These are phyloP conservation scores for Diorhabda sublineata DNA, from an alignment of 1,140 invertebrate species.

Conservation along the genomic window DNA sequence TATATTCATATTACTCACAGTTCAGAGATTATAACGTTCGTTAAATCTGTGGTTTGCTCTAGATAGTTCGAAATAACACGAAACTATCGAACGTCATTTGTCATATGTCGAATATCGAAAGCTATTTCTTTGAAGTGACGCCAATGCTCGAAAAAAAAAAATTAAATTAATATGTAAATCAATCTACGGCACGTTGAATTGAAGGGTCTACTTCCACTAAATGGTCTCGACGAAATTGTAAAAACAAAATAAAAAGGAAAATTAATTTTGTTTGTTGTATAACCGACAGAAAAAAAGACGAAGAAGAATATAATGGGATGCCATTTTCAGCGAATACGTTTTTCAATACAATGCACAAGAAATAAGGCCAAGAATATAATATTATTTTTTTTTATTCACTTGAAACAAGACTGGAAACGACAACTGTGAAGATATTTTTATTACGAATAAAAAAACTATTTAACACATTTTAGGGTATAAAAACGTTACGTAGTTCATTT, in stretches of 20 bases:
- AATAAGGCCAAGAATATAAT: neutral
- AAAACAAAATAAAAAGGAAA: constrained; percentile 3
- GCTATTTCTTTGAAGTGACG: neutral
- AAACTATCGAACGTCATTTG: too few species aligned
- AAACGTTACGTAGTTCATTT: too few species aligned
- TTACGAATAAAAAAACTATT: too few species aligned
- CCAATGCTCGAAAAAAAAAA: neutral
- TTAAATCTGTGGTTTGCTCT: too few species aligned
- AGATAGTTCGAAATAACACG: too few species aligned
- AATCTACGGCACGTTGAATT: constrained; percentile 7
- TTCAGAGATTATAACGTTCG: too few species aligned
- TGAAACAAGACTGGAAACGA: too few species aligned
- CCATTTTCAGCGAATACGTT: constrained; percentile 2
- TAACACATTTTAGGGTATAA: too few species aligned
- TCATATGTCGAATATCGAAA: too few species aligned
- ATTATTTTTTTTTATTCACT: too few species aligned
- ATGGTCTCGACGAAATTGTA: neutral
- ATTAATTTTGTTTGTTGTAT: constrained; percentile 1
- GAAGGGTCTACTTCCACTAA: neutral
- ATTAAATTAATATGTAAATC: neutral
- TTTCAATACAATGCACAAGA: neutral
- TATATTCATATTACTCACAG: too few species aligned
- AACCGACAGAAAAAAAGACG: neutral
- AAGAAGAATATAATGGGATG: neutral
- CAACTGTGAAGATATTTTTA: too few species aligned